phyloP scores from a whole-genome alignment of 2,888 invertebrate species.

The Epistrophe eligans region DNA sequence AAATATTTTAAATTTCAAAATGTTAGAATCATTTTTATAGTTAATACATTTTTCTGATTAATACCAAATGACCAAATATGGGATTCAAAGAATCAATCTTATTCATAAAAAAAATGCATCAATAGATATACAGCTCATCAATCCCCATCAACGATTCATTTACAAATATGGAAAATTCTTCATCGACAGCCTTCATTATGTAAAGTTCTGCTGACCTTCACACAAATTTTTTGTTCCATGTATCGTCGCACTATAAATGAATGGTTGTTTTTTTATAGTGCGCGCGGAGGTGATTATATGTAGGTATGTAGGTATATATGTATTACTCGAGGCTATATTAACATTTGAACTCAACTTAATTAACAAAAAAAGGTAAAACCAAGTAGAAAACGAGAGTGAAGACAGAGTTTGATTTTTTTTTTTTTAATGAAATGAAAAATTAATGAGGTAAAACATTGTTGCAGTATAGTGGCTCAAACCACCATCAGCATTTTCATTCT shows the following conservation, averaged over 20 bases:
- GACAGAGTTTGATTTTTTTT: not conserved
- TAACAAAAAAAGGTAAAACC: constrained; percentile 31
- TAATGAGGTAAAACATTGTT: constrained; percentile 1
- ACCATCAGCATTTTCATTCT: not conserved
- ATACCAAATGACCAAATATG: not conserved
- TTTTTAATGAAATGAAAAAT: not conserved
- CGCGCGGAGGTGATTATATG: constrained; percentile 35
- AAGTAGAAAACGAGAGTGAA: constrained; percentile 39
- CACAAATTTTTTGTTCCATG: constrained; percentile 34
- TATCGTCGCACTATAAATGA: not conserved
- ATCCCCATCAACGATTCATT: not conserved
- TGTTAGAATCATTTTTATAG: not conserved
- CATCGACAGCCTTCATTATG: constrained; percentile 15
- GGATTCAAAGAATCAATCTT: not conserved
- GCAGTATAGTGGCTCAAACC: not conserved
- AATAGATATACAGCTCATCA: not conserved
- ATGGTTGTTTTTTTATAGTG: not conserved
- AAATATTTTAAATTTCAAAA: not conserved
- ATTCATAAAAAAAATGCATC: not conserved
- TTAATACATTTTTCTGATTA: not conserved
- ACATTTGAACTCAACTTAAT: constrained; percentile 27
- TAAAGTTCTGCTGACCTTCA: constrained; percentile 27
- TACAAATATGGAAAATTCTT: constrained; percentile 21
- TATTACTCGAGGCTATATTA: not conserved
- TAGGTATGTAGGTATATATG: too few relatives aligned